Percentiles rank a stretch among this genome's conserved stretches.
Evolutionary conservation across 2,888 invertebrate genomes (phyloP).

Genomic region (Mythimna impura): DNA sequence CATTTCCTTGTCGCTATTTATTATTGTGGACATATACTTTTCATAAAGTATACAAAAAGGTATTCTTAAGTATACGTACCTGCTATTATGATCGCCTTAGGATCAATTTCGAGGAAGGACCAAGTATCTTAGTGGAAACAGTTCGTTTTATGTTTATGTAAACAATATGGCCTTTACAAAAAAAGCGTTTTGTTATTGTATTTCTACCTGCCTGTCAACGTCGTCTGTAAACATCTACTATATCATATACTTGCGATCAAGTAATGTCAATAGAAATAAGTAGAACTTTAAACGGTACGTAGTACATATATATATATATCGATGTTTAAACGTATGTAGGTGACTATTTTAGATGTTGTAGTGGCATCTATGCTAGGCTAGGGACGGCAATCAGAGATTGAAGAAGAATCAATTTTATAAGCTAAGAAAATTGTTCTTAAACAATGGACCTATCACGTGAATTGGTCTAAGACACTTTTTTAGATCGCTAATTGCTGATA

Average conservation of each 20-base stretch:
- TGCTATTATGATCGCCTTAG: neutral
- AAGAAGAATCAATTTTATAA: too few relatives aligned
- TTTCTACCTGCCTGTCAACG: neutral
- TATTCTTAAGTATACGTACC: neutral
- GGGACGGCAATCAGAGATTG: too few relatives aligned
- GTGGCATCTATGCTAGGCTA: too few relatives aligned
- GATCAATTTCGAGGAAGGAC: neutral
- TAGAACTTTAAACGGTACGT: too few relatives aligned
- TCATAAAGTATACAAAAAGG: neutral
- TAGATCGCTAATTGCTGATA: too few relatives aligned
- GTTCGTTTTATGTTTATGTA: neutral
- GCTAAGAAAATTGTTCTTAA: too few relatives aligned
- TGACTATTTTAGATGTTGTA: too few relatives aligned
- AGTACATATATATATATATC: too few relatives aligned
- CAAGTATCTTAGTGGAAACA: neutral
- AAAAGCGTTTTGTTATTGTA: neutral
- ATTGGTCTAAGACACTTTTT: too few relatives aligned
- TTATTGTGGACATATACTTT: slow-evolving; percentile 12
- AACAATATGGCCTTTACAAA: neutral
- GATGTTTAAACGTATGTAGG: too few relatives aligned
- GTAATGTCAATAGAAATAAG: too few relatives aligned
- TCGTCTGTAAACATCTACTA: neutral
- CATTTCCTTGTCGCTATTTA: slow-evolving; percentile 34
- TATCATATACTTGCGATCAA: neutral
- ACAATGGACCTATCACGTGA: too few relatives aligned